Conservation (phyloP, 2,113 vertebrate species). For the Marmota monax region DNA sequence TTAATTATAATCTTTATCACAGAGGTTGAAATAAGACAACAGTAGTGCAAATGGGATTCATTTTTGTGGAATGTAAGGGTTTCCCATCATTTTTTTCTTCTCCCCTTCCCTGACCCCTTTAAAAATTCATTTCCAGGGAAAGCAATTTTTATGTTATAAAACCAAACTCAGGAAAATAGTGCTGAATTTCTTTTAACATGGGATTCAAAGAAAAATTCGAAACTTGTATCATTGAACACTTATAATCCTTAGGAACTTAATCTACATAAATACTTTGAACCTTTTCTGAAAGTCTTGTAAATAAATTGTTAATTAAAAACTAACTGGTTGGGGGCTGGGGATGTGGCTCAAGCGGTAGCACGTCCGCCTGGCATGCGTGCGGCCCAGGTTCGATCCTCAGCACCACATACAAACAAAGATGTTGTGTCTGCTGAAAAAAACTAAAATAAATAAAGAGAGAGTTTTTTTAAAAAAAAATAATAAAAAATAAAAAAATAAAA, state of each 20-base stretch:
- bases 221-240: neutral
- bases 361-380: too few relatives aligned
- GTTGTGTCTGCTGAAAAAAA: too few relatives aligned
- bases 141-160: constrained; percentile 44
- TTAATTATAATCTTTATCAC: constrained; percentile 54
- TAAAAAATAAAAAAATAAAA: too few relatives aligned
- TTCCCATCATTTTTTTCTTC: neutral
- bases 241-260: constrained; percentile 39
- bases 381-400: too few relatives aligned
- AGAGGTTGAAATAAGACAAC: constrained; percentile 25
- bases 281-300: constrained; percentile 29
- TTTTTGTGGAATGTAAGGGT: constrained; percentile 24
- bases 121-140: constrained; percentile 47
- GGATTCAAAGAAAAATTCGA: neutral
- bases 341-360: too few relatives aligned
- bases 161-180: constrained; percentile 27
- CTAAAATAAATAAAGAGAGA: too few relatives aligned
- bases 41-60: neutral
- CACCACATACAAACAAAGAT: too few relatives aligned
- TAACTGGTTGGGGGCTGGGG: too few relatives aligned
- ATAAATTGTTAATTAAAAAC: neutral
- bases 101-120: neutral
- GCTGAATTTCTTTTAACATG: constrained; percentile 48
- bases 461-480: too few relatives aligned
- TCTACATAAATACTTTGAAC: neutral